Percentiles rank a stretch among this genome's conserved stretches.
These are phyloP conservation scores for Chloroceryle inda DNA, from an alignment of 2,797 vertebrate species.

Conservation along the genomic window DNA sequence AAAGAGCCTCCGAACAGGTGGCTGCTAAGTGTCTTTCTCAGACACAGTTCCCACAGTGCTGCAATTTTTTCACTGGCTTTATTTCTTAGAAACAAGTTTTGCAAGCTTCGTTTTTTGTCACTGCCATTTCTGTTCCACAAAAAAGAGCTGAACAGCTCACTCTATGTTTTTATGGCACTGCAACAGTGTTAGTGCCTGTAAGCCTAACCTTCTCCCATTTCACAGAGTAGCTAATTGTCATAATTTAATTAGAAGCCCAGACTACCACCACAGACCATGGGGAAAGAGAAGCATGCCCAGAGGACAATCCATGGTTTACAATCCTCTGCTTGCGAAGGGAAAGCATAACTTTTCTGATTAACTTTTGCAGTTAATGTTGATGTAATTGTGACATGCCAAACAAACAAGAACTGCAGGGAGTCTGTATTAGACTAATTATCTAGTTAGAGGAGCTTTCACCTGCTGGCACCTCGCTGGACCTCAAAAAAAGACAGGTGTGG, in stretches of 20 bases:
- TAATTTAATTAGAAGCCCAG: background rate
- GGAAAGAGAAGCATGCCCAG: background rate
- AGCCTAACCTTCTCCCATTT: background rate
- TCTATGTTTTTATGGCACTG: background rate
- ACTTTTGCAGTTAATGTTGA: background rate
- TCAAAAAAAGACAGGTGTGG: background rate
- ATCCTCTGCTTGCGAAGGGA: background rate
- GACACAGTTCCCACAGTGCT: background rate
- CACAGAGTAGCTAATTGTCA: background rate
- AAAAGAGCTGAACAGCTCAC: background rate
- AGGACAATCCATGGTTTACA: background rate
- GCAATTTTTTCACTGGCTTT: background rate
- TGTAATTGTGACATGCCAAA: background rate
- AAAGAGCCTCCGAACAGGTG: background rate
- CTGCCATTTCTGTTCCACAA: background rate
- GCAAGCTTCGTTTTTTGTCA: background rate
- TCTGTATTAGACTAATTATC: background rate
- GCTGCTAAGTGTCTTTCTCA: fast-evolving
- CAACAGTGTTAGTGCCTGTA: background rate
- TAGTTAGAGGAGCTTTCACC: background rate
- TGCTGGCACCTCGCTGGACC: background rate
- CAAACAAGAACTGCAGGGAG: background rate
- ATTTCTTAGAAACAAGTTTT: background rate
- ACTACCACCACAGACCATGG: background rate
- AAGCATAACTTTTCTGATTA: background rate